Conservation (phyloP, 2,113 vertebrate species). For the Struthidea cinerea region DNA sequence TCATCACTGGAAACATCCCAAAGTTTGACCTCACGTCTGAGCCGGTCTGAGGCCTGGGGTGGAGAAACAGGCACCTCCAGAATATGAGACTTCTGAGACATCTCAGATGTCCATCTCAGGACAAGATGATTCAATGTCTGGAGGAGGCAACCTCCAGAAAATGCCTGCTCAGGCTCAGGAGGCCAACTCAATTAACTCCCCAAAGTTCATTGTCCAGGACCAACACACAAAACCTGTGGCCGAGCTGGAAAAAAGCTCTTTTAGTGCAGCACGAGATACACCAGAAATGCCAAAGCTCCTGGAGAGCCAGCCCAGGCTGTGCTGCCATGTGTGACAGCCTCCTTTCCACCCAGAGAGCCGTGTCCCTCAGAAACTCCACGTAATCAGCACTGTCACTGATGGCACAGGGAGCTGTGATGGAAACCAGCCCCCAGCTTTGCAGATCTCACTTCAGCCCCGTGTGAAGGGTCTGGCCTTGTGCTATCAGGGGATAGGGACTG, state of each 20-base stretch:
- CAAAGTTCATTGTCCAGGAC: not conserved
- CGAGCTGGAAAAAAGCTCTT: not conserved
- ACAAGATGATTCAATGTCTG: not conserved
- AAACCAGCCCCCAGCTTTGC: not conserved
- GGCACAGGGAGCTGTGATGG: not conserved
- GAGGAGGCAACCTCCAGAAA: not conserved
- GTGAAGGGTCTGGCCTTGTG: not conserved
- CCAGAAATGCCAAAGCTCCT: not conserved
- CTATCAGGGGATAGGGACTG: not conserved
- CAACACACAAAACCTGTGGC: not conserved
- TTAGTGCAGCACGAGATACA: not conserved
- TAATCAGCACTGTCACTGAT: rapidly evolving
- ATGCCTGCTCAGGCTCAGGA: not conserved
- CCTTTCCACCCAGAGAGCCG: not conserved
- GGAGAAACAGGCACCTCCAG: not conserved
- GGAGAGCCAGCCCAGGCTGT: not conserved
- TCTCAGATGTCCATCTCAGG: not conserved
- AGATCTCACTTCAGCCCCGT: not conserved
- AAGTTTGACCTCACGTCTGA: not conserved
- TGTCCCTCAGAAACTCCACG: not conserved
- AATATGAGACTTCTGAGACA: not conserved
- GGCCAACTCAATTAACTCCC: not conserved
- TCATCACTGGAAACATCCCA: not conserved
- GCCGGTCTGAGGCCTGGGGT: not conserved
- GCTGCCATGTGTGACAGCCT: not conserved